Evolutionary conservation across 2,113 vertebrate genomes (phyloP).

Genomic region (Tichodroma muraria): DNA sequence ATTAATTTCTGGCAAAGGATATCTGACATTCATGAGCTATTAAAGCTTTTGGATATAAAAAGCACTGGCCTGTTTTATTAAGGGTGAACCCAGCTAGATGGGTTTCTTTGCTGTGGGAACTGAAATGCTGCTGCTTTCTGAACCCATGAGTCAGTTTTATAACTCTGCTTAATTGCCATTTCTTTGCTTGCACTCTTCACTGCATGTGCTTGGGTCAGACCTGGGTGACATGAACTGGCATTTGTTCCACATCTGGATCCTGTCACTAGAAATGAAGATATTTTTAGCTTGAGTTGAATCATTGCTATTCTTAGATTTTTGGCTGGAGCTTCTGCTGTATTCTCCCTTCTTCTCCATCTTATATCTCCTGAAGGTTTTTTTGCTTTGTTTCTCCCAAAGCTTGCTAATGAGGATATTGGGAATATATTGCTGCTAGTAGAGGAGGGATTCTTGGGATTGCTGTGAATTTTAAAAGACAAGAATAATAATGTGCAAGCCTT

Average conservation of each 20-base stretch:
- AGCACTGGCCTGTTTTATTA: background rate
- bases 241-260: background rate
- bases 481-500: background rate
- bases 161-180: background rate
- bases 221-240: background rate
- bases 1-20: background rate
- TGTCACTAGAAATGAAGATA: background rate
- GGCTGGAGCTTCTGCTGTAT: background rate
- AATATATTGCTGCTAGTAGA: background rate
- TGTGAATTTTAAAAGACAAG: background rate
- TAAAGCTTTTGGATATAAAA: background rate
- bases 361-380: background rate
- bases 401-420: background rate
- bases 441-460: background rate
- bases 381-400: background rate
- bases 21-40: background rate
- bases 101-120: background rate
- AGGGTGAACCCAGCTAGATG: background rate
- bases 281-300: background rate
- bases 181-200: background rate
- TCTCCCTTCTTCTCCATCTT: background rate
- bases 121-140: background rate
- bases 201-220: background rate
- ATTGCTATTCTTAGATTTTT: conserved; percentile 1
- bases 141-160: background rate